These are phyloP conservation scores for Channa maculata DNA, from an alignment of 2,113 vertebrate species.

Conservation along the genomic window DNA sequence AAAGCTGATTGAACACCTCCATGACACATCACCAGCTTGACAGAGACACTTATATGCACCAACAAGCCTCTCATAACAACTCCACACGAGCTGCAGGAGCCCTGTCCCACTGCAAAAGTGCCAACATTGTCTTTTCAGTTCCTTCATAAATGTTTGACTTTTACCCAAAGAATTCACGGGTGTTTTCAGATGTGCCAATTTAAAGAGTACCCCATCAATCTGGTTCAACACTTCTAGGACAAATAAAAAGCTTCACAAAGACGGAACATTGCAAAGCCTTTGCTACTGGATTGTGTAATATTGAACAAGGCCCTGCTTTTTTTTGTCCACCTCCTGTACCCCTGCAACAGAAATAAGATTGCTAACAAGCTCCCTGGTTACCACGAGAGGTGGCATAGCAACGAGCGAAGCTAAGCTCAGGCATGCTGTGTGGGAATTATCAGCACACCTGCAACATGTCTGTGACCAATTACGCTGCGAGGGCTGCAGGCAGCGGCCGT, in stretches of 20 bases:
- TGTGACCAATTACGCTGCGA: conserved; percentile 47
- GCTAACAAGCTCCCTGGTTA: conserved; percentile 51
- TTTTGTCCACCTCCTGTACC: not conserved
- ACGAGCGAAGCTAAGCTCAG: conserved; percentile 14
- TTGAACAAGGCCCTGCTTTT: not conserved
- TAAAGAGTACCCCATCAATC: not conserved
- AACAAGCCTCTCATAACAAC: not conserved
- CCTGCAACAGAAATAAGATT: conserved; percentile 1
- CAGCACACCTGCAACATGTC: conserved; percentile 42
- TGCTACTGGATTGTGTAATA: conserved; percentile 13
- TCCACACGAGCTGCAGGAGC: not conserved
- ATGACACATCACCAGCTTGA: not conserved
- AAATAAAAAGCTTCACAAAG: conserved; percentile 7
- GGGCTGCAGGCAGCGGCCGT: conserved; percentile 2
- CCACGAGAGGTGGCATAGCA: conserved; percentile 17
- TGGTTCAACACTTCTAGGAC: conserved; percentile 11
- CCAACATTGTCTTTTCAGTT: not conserved
- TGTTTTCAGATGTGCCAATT: not conserved
- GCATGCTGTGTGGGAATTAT: conserved; percentile 34
- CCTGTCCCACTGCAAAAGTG: not conserved
- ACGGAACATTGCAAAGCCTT: not conserved
- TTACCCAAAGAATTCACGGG: not conserved
- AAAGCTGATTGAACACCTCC: not conserved
- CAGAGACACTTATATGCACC: too few relatives aligned
- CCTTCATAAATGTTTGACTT: not conserved